Conservation (phyloP, 2,888 invertebrate species). For the Yponomeuta cagnagella region DNA sequence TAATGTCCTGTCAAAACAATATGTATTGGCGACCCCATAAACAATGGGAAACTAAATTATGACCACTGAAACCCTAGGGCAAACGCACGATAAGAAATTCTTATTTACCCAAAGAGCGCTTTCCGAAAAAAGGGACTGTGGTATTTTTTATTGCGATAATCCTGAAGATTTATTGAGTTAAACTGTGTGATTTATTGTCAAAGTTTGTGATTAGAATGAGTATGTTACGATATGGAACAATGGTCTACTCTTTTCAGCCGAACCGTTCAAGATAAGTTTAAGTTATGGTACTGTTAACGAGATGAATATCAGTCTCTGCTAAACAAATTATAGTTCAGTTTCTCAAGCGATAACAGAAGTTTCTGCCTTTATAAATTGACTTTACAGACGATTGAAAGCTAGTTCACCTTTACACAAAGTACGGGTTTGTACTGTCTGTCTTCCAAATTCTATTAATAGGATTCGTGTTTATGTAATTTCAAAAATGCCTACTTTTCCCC, state of each 20-base stretch:
- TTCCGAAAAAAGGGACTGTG: constrained; percentile 25
- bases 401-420: no score
- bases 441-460: no score
- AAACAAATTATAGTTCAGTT: no score
- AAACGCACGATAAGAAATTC: neutral
- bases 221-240: neutral
- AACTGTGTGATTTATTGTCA: constrained; percentile 30
- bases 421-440: no score
- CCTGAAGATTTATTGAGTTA: constrained; percentile 32
- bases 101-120: neutral
- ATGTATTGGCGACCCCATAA: neutral
- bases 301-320: no score
- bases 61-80: neutral
- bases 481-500: no score
- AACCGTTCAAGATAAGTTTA: neutral
- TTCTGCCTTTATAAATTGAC: no score
- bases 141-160: constrained; percentile 33
- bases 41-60: neutral
- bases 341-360: no score
- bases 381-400: no score
- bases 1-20: neutral
- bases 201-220: constrained; percentile 29
- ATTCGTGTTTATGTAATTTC: no score
- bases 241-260: neutral
- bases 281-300: neutral